Evolutionary conservation across 1,140 invertebrate species (phyloP), one percentile per base, ranked within the genome.

Genomic region (Lepidotrigona ventralis): DNA sequence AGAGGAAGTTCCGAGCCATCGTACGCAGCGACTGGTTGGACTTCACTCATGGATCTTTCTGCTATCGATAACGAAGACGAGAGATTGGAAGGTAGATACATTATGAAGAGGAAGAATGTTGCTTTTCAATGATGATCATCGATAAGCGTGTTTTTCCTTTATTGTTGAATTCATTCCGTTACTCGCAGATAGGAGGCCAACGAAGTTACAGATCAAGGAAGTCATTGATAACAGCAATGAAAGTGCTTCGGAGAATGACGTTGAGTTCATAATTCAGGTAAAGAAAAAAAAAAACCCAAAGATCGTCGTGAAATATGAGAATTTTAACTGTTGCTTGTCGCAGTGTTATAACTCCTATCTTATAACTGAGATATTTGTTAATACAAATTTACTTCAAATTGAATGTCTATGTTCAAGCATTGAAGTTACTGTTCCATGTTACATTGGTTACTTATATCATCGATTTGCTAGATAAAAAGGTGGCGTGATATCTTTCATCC

Each of bases 241-340:
- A 0, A 78, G 90, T 3, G 86, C 87, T 9, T 90, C 88, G n/a
- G 90, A 92, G 17, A 93, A 93, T 12, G 92, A 94, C 60, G 93
- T 94, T 9, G 93, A 94, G 63, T 94, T 93, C 79, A 93, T 94
- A 53, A 93, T 94, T 70, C 93, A 94, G 92, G 93, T 93, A 87
- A 46, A 46, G 8, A 46, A 8, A 46, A 46, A 6, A 46, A 46
- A 46, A 46, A 46, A 46, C 6, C 39, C 39, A 46, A 46, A 46
- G 1, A n/a, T 29, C 3, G 17, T 39, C 9, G 4, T 14, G 9
- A 63, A 19, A 23, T 29, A 6, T 21, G n/a, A 46, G 8, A 46
- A 46, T 23, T 26, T 54, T 23, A 46, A 8, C 14, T 76, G 73
- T 63, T 21, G 72, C 72, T 58, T 58, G 17, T 23, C 5, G 54